Conservation (phyloP, 2,113 vertebrate species). For the Chamaea fasciata region DNA sequence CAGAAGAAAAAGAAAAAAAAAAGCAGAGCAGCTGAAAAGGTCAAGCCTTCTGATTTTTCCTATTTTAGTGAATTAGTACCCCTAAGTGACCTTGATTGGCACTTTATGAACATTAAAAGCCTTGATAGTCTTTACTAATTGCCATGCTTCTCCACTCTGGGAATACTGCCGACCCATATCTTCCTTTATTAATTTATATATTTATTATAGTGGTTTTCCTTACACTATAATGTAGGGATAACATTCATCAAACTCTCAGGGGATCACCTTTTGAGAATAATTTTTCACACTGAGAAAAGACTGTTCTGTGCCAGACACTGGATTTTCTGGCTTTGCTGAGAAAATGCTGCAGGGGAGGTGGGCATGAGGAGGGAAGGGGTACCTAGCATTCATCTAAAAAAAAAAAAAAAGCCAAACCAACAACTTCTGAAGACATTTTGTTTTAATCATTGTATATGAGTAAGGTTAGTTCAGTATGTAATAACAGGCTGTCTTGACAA, state of each 20-base stretch:
- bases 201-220: neutral
- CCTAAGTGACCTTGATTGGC: neutral
- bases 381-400: neutral
- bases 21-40: neutral
- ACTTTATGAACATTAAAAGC: neutral
- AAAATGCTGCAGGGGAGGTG: neutral
- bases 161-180: neutral
- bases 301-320: neutral
- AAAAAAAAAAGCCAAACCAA: neutral
- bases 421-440: neutral
- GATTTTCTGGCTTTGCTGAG: neutral
- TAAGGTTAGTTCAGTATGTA: slow-evolving; percentile 24
- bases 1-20: neutral
- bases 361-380: neutral
- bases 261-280: neutral
- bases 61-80: neutral
- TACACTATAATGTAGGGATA: neutral
- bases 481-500: slow-evolving; percentile 59
- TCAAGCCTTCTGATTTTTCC: neutral
- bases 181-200: slow-evolving; percentile 30
- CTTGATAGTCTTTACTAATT: slow-evolving; percentile 23
- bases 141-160: neutral
- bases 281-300: neutral
- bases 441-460: slow-evolving; percentile 13
- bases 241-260: neutral